Conservation (phyloP, 2,113 vertebrate species). For the Plotosus lineatus region DNA sequence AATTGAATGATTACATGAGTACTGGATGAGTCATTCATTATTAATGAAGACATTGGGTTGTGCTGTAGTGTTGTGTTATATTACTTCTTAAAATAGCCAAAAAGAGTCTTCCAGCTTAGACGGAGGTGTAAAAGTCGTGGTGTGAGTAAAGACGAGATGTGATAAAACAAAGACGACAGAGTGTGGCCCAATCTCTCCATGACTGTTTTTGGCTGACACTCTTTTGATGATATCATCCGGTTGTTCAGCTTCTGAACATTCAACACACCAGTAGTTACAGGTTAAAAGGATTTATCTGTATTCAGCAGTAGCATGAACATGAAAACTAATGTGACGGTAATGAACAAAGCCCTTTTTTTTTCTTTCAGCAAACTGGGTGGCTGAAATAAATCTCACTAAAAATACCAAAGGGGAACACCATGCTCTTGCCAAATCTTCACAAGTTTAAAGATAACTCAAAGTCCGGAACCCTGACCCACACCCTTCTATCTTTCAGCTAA, state of each 20-base stretch:
- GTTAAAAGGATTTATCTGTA: background rate
- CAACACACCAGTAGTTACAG: background rate
- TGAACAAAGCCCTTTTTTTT: background rate
- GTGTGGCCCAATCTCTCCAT: background rate
- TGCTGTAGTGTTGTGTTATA: background rate
- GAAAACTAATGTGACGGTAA: background rate
- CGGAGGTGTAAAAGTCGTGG: constrained; percentile 1
- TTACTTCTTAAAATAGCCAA: background rate
- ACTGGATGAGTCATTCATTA: background rate
- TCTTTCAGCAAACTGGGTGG: too few relatives aligned
- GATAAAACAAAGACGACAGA: background rate
- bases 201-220: background rate
- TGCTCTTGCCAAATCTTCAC: constrained; percentile 1
- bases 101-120: background rate
- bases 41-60: background rate
- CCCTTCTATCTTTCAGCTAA: too few relatives aligned
- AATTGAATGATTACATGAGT: background rate
- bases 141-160: background rate
- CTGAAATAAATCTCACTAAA: constrained; percentile 8
- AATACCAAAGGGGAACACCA: background rate
- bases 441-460: background rate
- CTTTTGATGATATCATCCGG: background rate
- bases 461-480: background rate
- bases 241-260: background rate
- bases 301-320: background rate